Percentiles rank a stretch among this genome's conserved stretches.
Evolutionary conservation across 1,140 invertebrate genomes (phyloP).

Genomic region (Calosoma granatense): DNA sequence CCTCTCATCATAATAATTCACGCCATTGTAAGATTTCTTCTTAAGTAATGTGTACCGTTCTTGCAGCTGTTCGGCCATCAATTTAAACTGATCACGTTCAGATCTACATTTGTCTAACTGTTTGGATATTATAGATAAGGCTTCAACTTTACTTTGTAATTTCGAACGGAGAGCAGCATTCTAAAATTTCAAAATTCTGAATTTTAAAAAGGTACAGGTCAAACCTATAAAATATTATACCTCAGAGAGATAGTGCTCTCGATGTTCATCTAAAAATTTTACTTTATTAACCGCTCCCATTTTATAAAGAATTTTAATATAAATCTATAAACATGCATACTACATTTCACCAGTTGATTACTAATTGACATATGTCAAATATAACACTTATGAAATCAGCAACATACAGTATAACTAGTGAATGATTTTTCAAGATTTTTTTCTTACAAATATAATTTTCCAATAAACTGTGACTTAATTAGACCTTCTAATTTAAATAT

Average conservation of each 20-base stretch:
- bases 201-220: background rate
- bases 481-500: too few species aligned
- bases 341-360: background rate
- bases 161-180: conserved; percentile 54
- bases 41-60: conserved; percentile 47
- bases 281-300: conserved; percentile 7
- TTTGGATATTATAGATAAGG: conserved; percentile 60
- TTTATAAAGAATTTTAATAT: background rate
- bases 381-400: too few species aligned
- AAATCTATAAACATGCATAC: conserved; percentile 11
- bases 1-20: conserved; percentile 18
- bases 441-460: too few species aligned
- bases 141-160: conserved; percentile 70
- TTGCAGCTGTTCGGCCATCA: conserved; percentile 70
- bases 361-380: too few species aligned
- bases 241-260: background rate
- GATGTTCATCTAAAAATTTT: conserved; percentile 8
- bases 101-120: conserved; percentile 68
- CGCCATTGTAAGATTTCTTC: conserved; percentile 29
- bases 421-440: too few species aligned
- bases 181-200: conserved; percentile 26
- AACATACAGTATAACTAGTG: too few species aligned
- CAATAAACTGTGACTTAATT: too few species aligned
- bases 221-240: background rate
- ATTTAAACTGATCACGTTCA: conserved; percentile 70